Evolutionary conservation across 2,888 invertebrate genomes (phyloP).

Genomic region (Thera obeliscata): DNA sequence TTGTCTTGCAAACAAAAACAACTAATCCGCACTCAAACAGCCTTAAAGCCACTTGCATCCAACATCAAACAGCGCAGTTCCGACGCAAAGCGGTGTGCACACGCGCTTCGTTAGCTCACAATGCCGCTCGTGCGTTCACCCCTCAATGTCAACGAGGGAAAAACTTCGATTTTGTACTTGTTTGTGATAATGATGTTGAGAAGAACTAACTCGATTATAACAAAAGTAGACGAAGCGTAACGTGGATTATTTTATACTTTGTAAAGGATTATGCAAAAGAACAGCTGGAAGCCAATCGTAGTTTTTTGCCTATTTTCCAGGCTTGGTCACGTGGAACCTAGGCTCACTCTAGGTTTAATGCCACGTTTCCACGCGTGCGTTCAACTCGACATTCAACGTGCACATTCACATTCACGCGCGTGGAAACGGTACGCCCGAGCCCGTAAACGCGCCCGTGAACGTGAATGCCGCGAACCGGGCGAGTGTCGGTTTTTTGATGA

Average conservation of each 20-base stretch:
- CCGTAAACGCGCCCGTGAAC: no score
- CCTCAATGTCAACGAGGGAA: constrained; percentile 32
- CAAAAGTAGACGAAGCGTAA: neutral
- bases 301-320: no score
- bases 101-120: constrained; percentile 39
- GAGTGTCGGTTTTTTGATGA: no score
- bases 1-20: constrained; percentile 6
- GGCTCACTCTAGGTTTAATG: no score
- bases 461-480: no score
- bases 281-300: no score
- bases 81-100: constrained; percentile 25
- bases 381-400: no score
- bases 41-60: constrained; percentile 12
- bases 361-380: no score
- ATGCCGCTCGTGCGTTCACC: constrained; percentile 34
- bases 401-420: no score
- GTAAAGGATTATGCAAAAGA: neutral
- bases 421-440: no score
- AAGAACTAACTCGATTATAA: neutral
- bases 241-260: neutral
- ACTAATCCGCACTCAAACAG: constrained; percentile 17
- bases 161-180: constrained; percentile 18
- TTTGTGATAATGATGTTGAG: constrained; percentile 10
- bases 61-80: constrained; percentile 23
- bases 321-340: no score